phyloP scores from a whole-genome alignment of 2,797 vertebrate genomes.

The Muscicapa comitata region DNA sequence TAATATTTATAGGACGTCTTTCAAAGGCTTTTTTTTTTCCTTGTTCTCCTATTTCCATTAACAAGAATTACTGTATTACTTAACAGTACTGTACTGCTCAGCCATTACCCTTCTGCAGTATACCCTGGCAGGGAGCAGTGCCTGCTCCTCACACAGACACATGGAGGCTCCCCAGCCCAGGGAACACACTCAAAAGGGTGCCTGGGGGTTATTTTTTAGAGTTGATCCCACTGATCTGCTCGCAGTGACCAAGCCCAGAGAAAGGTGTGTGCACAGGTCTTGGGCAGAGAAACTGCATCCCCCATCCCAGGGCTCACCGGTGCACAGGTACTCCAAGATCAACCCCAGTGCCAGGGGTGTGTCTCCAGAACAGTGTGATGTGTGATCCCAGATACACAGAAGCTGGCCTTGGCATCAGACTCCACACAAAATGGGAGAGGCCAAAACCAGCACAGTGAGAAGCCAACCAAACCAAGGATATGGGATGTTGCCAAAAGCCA shows the following conservation, averaged over 20 bases:
- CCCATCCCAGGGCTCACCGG: neutral
- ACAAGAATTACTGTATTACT: neutral
- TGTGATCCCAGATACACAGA: neutral
- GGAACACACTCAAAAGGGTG: neutral
- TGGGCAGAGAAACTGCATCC: rapidly evolving
- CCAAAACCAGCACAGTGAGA: neutral
- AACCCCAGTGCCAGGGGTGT: neutral
- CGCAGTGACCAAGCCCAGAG: neutral
- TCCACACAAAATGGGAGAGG: neutral
- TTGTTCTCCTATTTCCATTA: neutral
- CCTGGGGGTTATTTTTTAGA: neutral
- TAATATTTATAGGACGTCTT: neutral
- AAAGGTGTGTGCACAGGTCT: neutral
- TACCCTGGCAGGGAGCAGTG: neutral
- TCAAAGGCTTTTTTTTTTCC: neutral
- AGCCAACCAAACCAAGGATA: neutral
- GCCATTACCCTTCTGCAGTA: neutral
- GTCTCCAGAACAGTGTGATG: neutral
- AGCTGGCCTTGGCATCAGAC: neutral
- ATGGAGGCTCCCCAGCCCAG: neutral
- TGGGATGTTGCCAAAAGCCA: neutral
- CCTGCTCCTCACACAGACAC: neutral
- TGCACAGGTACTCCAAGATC: neutral
- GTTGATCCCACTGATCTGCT: neutral
- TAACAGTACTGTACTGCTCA: neutral